Evolutionary conservation across 2,797 vertebrate genomes (phyloP).

Genomic region (Lacerta agilis): DNA sequence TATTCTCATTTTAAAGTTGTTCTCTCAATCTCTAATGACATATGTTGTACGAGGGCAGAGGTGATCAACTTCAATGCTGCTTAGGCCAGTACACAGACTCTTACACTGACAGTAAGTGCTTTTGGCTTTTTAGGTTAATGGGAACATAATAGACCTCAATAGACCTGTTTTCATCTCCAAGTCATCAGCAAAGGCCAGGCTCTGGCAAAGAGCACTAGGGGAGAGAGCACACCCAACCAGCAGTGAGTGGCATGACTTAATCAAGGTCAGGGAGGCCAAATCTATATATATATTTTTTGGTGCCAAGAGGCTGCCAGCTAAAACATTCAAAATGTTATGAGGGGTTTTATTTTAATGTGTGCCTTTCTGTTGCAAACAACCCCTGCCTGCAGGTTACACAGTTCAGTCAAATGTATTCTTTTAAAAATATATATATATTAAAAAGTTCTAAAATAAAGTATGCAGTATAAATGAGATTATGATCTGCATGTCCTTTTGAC

Average conservation of each 20-base stretch:
- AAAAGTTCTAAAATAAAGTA: not conserved
- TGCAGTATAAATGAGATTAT: slow-evolving; percentile 4
- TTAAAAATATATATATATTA: not conserved
- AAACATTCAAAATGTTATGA: slow-evolving; percentile 29
- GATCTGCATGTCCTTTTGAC: not conserved
- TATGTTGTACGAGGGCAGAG: slow-evolving; percentile 50
- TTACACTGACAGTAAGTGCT: slow-evolving; percentile 64
- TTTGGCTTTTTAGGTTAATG: slow-evolving; percentile 61
- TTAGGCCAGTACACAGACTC: slow-evolving; percentile 44
- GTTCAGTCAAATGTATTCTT: not conserved
- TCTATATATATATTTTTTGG: not conserved
- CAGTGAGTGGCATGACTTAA: slow-evolving; percentile 49
- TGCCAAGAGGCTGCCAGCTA: not conserved
- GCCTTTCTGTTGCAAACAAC: not conserved
- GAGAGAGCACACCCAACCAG: slow-evolving; percentile 23
- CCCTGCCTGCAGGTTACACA: not conserved
- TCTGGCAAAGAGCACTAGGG: slow-evolving; percentile 36
- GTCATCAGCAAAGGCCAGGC: slow-evolving; percentile 51
- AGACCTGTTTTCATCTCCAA: slow-evolving; percentile 52
- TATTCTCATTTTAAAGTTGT: slow-evolving; percentile 53
- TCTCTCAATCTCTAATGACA: slow-evolving; percentile 60
- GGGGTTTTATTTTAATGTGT: not conserved
- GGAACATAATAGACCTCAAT: slow-evolving; percentile 52
- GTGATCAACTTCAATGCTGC: slow-evolving; percentile 42
- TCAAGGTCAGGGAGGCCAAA: slow-evolving; percentile 30